Base-by-base conservation (phyloP, 2,888 invertebrate genomes). In the Lymantria dispar region DNA sequence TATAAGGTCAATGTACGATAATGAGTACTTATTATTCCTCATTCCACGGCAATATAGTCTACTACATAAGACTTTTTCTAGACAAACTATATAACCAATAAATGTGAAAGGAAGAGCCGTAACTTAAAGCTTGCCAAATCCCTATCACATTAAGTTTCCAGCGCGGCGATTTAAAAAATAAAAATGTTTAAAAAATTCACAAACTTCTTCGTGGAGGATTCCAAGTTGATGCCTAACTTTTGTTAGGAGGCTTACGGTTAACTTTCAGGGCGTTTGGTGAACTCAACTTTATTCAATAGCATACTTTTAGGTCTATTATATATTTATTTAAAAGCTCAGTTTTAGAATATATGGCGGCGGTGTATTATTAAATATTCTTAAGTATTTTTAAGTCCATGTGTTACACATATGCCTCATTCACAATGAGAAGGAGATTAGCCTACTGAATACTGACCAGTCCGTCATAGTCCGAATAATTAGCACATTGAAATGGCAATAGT, bases 141-240 rank as follows among this genome's bases (percentile, higher is more conserved):
- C 65, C 64, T 60, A 62, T 61, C 56, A 63, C 64, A 51, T 60
- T 62, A 65, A 68, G 63, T 70, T 72, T 63, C 62, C 55, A 57
- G 53, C 64, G 68, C 58, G 44, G 71, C 71, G 75, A 76, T 79
- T 80, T 80, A 73, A 80, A 83, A 83, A 84, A 77, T 74, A 80
- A 80, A 83, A 80, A 65, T 71, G 67, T 74, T 77, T 76, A 71
- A 80, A 74, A 79, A 80, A 77, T 80, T 79, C 77, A 56, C 50
- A 62, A 85, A 84, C 64, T 84, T 84, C 56, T 45, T 58, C 65
- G 55, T 63, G 62, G 74, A 72, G 66, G 77, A 76, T 80, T 70
- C 56, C 56, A 71, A 76, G 70, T 74, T 70, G 67, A 65, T 61
- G 68, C 62, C 74, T 62, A 78, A 82, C 78, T 85, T 80, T 61